Evolutionary conservation across 2,113 vertebrate genomes (phyloP), one percentile per base, ranked within the genome.

Genomic region (Pangasianodon gigas): DNA sequence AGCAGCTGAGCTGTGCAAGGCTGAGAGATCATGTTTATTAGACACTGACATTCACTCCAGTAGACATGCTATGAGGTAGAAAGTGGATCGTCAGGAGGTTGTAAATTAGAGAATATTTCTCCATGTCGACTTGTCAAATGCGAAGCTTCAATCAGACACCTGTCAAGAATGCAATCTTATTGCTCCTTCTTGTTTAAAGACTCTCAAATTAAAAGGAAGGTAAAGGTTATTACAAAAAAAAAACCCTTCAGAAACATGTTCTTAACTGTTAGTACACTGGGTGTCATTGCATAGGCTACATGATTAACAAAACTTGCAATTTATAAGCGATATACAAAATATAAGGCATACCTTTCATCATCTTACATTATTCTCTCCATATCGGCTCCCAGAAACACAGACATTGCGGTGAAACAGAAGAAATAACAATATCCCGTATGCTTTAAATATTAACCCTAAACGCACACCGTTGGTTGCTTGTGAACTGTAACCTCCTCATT

Each of bases 1-100:
- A 89, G 65, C 81, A 69, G 65, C 65, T 75, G 41, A 89, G 16
- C 41, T 46, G 51, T 85, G 41, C 46, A 62, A 65, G 54, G 29
- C 71, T 80, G 83, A 77, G 83, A 79, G 69, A 58, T 85, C 69
- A 65, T 26, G 21, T 86, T 62, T 32, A 80, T 46, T 65, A 79
- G 56, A 86, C 74, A 85, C 37, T 52, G 65, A 77, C 54, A 85
- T 60, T 67, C 69, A 83, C 65, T 84, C 9, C 41, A 32, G 10
- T n/a, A 65, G 77, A 46, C 81, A 82, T 37, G 67, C 67, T 71
- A 71, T 19, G 37, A 81, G 46, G 60, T 65, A 88, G 48, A 84
- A 69, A 84, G 65, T 52, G 69, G 41, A 84, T 75, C 67, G 46
- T 75, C 80, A 58, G 29, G 29, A n/a, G 41, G 19, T 77, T 41